Conservation (phyloP, 2,888 invertebrate genomes). For the Heliconius ismenius region DNA sequence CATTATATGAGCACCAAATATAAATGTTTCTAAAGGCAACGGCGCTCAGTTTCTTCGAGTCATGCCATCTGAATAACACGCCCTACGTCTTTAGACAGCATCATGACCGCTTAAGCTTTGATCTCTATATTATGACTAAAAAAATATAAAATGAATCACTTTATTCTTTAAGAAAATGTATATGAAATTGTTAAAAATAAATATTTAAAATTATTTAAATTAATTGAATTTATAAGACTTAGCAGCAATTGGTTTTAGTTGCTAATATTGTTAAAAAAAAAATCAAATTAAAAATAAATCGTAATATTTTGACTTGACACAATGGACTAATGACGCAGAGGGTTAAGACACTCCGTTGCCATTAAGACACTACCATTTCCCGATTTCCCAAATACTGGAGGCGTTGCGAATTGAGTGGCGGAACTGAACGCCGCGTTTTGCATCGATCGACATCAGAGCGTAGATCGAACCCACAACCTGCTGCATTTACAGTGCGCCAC, state of each 20-base stretch:
- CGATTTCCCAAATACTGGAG: too few species aligned
- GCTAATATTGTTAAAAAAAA: not conserved
- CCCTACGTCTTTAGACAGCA: conserved; percentile 23
- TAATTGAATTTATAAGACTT: not conserved
- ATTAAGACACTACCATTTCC: too few species aligned
- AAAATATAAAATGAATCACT: conserved; percentile 1
- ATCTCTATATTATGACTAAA: conserved; percentile 31
- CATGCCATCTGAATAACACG: conserved; percentile 58
- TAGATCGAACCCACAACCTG: too few species aligned
- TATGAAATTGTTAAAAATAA: not conserved
- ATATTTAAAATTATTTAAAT: not conserved
- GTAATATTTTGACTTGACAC: too few species aligned
- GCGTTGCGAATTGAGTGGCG: too few species aligned
- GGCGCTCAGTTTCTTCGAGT: conserved; percentile 49
- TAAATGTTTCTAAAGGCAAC: conserved; percentile 30
- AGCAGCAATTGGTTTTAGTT: not conserved
- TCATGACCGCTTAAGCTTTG: conserved; percentile 26
- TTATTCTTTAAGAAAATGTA: not conserved
- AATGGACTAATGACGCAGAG: not conserved
- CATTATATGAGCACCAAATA: not conserved
- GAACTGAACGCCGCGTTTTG: too few species aligned
- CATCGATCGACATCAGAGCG: too few species aligned
- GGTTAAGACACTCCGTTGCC: too few species aligned
- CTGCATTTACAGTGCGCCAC: too few species aligned
- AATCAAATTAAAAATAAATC: too few species aligned